Base-by-base conservation (phyloP, 2,888 invertebrate species). In the Prenolepis imparis region DNA sequence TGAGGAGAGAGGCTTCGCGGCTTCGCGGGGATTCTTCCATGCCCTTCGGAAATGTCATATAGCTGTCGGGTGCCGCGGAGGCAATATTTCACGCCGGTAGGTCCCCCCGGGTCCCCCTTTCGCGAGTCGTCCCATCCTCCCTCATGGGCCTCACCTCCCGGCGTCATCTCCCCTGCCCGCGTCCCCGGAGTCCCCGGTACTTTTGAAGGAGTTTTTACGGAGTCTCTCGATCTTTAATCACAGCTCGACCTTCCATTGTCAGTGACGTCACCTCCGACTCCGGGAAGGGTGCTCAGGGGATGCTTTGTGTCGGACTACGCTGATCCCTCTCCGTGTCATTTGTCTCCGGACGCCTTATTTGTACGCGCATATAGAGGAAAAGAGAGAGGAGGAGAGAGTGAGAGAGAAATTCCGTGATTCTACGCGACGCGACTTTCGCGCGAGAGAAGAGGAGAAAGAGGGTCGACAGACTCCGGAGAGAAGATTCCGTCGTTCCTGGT, bases 181-280 rank as follows among this genome's bases (percentile, higher is more conserved):
- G 70, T 68, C 82, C 75, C 84, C 70, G n/a, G n/a, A n/a, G 70
- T 82, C 70, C 74, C 44, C 88, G 87, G 87, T 90, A 92, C 92
- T 93, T 93, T 93, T 93, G 87, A 92, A 93, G 92, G 91, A 93
- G 92, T 93, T 94, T 94, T 94, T 93, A 92, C 93, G 92, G 89
- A 94, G 93, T 93, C 93, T 92, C 93, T 93, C 93, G 94, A 94
- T 94, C 94, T 94, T 94, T 94, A 94, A 94, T 94, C 94, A 94
- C 94, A 92, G 92, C 94, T 94, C 94, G 94, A 94, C 94, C 94
- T 94, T 93, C 93, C 92, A 94, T 94, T 94, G 94, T 94, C 94
- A 91, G 91, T 93, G 93, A 94, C 94, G 93, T 94, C 94, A 94
- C 94, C 94, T 94, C 92, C 90, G 92, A 93, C 90, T 91, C 88